A percentile compares a stretch with the other conserved stretches of the same genome.
Evolutionary conservation across 2,888 invertebrate genomes (phyloP).

Genomic region (Calliphora vomitoria): DNA sequence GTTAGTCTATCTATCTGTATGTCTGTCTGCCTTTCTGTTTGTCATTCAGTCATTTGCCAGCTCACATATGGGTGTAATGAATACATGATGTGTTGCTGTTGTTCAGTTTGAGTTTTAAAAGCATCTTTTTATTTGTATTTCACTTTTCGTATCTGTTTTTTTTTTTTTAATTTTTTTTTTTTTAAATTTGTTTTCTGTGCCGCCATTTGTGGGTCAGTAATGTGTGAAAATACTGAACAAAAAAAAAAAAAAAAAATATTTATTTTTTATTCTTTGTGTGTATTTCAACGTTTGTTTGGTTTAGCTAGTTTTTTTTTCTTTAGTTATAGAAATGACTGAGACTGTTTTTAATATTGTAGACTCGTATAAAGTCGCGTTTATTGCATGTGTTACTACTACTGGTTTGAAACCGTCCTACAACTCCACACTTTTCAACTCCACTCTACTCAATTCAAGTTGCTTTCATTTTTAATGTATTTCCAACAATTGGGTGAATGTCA

Average conservation of each 20-base stretch:
- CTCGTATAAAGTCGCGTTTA: constrained; percentile 34
- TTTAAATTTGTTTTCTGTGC: constrained; percentile 56
- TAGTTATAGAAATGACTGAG: constrained; percentile 1
- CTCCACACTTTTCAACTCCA: not conserved
- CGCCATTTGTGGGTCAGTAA: constrained; percentile 72
- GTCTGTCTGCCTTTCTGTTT: constrained; percentile 22
- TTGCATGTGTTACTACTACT: constrained; percentile 54
- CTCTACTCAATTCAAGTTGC: constrained; percentile 35
- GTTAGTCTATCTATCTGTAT: not conserved
- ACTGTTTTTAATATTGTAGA: constrained; percentile 42
- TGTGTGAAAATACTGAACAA: constrained; percentile 70
- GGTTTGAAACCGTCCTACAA: constrained; percentile 45
- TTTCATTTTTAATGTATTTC: constrained; percentile 72
- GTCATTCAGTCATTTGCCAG: constrained; percentile 28
- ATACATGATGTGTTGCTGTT: constrained; percentile 36
- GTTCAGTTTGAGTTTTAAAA: constrained; percentile 38
- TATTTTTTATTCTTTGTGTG: constrained; percentile 51
- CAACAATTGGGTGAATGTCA: constrained; percentile 73
- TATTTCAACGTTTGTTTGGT: constrained; percentile 46
- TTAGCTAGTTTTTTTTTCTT: constrained; percentile 42
- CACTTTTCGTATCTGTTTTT: constrained; percentile 34
- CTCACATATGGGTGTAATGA: constrained; percentile 45
- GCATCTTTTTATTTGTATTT: constrained; percentile 53
- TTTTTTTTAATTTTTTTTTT: constrained; percentile 38
- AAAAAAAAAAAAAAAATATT: constrained; percentile 32